Evolutionary conservation across 2,888 invertebrate genomes (phyloP), one percentile per base, ranked within the genome.

Genomic region (Trichopoda pennipes): DNA sequence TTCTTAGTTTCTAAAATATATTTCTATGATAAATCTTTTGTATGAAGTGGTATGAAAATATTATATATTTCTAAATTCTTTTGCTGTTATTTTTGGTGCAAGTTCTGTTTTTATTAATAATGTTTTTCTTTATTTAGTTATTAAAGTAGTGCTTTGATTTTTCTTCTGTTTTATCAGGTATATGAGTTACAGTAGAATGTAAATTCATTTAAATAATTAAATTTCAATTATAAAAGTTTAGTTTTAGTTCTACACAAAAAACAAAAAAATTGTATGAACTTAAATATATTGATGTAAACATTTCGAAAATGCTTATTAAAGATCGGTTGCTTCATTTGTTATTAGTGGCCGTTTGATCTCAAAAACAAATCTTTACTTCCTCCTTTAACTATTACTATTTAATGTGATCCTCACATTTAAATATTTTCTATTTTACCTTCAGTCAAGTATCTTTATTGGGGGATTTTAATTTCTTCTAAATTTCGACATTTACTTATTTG

Each of bases 11-110:
- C 75, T 82, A 76, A 69, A 66, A 81, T 60, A 70, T 81, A 70
- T 82, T 81, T 69, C 21, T 61, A 58, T 55, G 10, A 47, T 76
- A 60, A 17, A 7, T 8, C 47, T 70, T 51, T 56, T 49, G 61
- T 82, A 82, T 75, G 79, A 79, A 76, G 78, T 79, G 66, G 82
- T 82, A 82, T 79, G 82, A 82, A 82, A 82, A 82, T 82, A 82
- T 79, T 81, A 17, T 38, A 56, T 55, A 58, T 76, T 74, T 76
- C 66, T 80, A 76, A 55, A 42, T 72, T 42, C 72, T 17, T 61
- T 35, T 78, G 72, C 81, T 77, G 49, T 23, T 61, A 42, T 78
- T 83, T 64, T 81, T 80, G 75, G 78, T 82, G 79, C 79, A 72
- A 60, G 68, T 61, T 53, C 70, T 58, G 10, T 77, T 80, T 69